phyloP scores from a whole-genome alignment of 1,140 invertebrate genomes.

The Chironomus tepperi region DNA sequence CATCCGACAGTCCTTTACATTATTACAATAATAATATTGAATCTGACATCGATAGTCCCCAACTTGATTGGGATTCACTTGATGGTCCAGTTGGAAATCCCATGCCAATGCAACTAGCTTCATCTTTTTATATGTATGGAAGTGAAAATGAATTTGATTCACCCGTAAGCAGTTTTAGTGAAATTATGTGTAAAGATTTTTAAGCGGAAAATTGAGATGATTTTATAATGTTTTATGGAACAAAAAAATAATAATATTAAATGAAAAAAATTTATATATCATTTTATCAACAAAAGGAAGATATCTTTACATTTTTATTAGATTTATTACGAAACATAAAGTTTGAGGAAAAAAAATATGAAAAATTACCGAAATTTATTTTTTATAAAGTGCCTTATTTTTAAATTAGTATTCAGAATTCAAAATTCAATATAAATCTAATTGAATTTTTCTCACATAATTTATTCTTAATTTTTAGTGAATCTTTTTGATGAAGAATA shows the following conservation, averaged over 20 bases:
- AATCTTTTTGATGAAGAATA: background rate
- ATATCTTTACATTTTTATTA: no score
- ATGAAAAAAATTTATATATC: background rate
- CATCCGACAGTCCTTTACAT: constrained; percentile 12
- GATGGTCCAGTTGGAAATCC: background rate
- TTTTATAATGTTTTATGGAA: background rate
- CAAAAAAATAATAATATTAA: background rate
- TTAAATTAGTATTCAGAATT: background rate
- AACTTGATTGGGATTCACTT: background rate
- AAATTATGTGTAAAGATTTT: constrained; percentile 15
- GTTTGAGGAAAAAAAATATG: background rate
- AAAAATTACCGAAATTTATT: background rate
- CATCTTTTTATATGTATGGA: background rate
- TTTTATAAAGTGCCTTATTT: constrained; percentile 9
- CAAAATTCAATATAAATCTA: background rate
- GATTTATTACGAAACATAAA: background rate
- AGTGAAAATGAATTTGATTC: background rate
- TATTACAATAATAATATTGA: constrained; percentile 16
- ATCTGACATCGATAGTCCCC: background rate
- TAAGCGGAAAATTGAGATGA: background rate
- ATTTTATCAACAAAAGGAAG: no score
- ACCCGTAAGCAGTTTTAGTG: background rate
- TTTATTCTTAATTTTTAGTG: background rate
- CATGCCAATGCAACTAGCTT: background rate
- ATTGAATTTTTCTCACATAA: background rate